Percentiles rank a stretch among this genome's conserved stretches.
Evolutionary conservation across 2,888 invertebrate species (phyloP).

Genomic region (Xestia sexstrigata): DNA sequence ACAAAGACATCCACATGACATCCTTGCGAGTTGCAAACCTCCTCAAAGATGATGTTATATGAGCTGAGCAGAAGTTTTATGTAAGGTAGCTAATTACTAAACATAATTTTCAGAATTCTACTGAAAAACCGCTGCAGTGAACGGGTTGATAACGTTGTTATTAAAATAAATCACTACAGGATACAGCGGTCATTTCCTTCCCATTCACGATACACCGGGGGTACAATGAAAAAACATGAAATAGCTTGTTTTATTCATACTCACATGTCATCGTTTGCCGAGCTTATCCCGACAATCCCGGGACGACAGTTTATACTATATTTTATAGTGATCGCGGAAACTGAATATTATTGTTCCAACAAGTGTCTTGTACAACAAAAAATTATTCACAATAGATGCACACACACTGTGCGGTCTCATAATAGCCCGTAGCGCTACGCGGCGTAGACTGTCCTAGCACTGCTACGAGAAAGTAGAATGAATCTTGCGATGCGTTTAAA

Average conservation of each 20-base stretch:
- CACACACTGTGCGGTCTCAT: neutral
- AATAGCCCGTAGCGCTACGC: slow-evolving; percentile 17
- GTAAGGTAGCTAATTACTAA: too few species aligned
- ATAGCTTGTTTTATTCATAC: neutral
- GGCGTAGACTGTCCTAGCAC: slow-evolving; percentile 23
- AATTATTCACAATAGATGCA: neutral
- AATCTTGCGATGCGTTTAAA: too few species aligned
- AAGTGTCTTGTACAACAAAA: neutral
- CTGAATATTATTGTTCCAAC: neutral
- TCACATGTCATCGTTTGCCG: too few species aligned
- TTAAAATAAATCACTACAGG: neutral
- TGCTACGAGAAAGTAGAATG: slow-evolving; percentile 3
- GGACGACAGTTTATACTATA: neutral
- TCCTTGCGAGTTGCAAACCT: too few species aligned
- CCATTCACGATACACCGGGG: neutral
- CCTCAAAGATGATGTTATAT: too few species aligned
- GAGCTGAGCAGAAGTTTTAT: too few species aligned
- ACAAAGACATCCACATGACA: too few species aligned
- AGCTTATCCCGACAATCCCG: neutral
- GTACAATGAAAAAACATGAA: neutral
- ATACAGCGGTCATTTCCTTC: neutral
- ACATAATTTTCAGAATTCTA: too few species aligned
- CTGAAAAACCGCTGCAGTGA: too few species aligned
- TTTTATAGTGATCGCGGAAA: slow-evolving; percentile 6
- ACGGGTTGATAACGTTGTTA: neutral